Conservation (phyloP, 2,113 vertebrate genomes). For the Brachyhypopomus occidentalis region DNA sequence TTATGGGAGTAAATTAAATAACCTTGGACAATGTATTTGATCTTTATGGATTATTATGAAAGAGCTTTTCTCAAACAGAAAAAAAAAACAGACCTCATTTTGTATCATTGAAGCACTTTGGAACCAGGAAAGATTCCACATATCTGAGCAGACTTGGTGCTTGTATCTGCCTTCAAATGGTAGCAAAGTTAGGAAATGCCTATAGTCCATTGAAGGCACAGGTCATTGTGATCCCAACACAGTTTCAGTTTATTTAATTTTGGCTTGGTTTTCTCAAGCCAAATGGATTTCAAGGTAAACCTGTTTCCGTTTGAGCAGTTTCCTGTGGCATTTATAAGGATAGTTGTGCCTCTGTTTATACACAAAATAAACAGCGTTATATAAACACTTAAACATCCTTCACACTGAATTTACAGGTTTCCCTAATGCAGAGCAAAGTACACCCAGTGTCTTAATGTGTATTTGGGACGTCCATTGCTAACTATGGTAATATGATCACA, state of each 20-base stretch:
- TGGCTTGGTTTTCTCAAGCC: neutral
- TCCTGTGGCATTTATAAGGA: neutral
- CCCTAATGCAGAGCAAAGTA: neutral
- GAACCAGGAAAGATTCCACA: neutral
- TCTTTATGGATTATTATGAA: neutral
- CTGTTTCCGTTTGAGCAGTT: neutral
- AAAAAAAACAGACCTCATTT: neutral
- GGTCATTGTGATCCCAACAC: neutral
- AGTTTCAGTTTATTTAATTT: neutral
- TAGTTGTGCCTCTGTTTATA: neutral
- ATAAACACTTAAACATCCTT: neutral
- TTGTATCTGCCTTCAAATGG: neutral
- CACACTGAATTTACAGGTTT: neutral
- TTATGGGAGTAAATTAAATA: neutral
- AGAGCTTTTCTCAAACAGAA: neutral
- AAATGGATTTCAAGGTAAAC: neutral
- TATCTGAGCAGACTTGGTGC: neutral
- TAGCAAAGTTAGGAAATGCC: neutral
- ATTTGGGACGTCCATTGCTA: neutral
- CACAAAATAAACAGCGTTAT: neutral
- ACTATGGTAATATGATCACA: too few relatives aligned
- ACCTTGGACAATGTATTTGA: neutral
- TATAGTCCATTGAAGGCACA: neutral
- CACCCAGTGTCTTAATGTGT: neutral
- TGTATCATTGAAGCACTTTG: constrained; percentile 14